Conservation (phyloP, 1,140 invertebrate genomes). For the Drosophila setifemur region DNA sequence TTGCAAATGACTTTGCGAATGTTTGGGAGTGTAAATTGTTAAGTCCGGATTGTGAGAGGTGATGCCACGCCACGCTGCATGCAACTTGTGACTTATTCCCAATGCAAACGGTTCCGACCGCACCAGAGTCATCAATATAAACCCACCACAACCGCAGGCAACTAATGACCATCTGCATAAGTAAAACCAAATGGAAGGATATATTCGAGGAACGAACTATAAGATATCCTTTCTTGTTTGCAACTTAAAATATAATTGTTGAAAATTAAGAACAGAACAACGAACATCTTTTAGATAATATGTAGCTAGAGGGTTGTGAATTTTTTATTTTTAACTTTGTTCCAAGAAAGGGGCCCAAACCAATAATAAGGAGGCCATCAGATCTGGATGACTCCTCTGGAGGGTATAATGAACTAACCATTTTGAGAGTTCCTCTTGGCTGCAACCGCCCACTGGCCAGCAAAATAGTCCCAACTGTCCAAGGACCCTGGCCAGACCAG, state of each 20-base stretch:
- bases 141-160: constrained; percentile 31
- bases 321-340: no score
- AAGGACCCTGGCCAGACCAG: constrained; percentile 22
- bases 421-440: background rate
- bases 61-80: background rate
- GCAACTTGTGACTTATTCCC: constrained; percentile 8
- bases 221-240: background rate
- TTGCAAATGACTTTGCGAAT: constrained; percentile 23
- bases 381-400: background rate
- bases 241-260: no score
- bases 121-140: constrained; percentile 38
- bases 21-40: background rate
- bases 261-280: no score
- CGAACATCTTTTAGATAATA: no score
- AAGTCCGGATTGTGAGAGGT: background rate
- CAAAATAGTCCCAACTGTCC: constrained; percentile 43
- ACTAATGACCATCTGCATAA: constrained; percentile 38
- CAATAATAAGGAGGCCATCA: no score
- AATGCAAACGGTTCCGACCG: constrained; percentile 16
- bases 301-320: no score
- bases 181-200: background rate
- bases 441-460: constrained; percentile 5
- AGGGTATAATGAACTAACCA: constrained; percentile 37
- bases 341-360: no score
- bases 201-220: background rate